Base-by-base conservation (phyloP, 2,113 vertebrate species). In the Carollia perspicillata region DNA sequence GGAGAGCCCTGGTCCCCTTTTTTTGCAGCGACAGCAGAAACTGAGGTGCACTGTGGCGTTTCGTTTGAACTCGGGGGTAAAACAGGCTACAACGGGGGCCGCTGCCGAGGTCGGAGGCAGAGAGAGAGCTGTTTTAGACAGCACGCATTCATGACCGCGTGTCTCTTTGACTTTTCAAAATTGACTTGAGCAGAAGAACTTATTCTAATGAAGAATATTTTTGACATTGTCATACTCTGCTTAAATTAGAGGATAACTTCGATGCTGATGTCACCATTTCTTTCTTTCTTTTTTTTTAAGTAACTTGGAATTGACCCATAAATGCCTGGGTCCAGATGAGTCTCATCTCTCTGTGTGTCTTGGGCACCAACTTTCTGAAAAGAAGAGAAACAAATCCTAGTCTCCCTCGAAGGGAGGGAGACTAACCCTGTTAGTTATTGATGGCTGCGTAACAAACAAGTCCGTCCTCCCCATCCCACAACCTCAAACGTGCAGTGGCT, bases 141-240 rank as follows among this genome's bases (percentile, higher is more conserved):
- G 23, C 55, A 35, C 9, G 16, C 13, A 10, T 44, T 40, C 65
- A 11, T 20, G 40, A 80, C 74, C 40, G 35, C 72, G 86, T 92
- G 23, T 77, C 63, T 90, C 42, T 58, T 79, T 18, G 42, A n/a
- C 63, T 92, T 87, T n/a, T 60, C 14, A 75, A 84, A 90, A 49
- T 87, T 28, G 55, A 69, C 72, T 63, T 75, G 77, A 90, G 53
- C 69, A 60, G 47, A 71, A 77, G 58, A 83, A 89, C 33, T 42
- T 69, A 47, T 33, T 84, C 26, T 77, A 75, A 87, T 96, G 93
- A 77, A 88, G 93, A 88, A 60, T n/a, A 37, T 33, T 84, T 66
- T 93, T 84, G 58, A 69, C 51, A 35, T 80, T 78, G 81, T 72
- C 17, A 6, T 17, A 33, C 14, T 40, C 18, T 90, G 26, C 53